phyloP scores from a whole-genome alignment of 1,140 invertebrate species.

The Coptotermes formosanus region DNA sequence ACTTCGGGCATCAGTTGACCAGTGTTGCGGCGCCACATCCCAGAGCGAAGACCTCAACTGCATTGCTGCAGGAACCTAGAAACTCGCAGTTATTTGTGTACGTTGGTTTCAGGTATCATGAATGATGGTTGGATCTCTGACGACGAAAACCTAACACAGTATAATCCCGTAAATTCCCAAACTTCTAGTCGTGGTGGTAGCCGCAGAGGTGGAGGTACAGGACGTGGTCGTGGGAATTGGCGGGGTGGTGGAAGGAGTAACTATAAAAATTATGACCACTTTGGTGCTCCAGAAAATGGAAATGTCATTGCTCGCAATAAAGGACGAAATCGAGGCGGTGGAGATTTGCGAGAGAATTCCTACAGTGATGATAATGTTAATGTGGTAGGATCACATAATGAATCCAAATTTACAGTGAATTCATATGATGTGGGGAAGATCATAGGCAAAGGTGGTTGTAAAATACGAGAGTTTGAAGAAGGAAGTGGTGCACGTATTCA shows the following conservation, averaged over 20 bases:
- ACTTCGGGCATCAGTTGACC: too few relatives aligned
- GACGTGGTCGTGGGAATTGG: neutral
- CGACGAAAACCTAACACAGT: neutral
- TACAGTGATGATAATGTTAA: neutral
- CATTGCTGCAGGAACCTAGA: too few relatives aligned
- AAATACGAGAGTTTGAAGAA: slow-evolving; percentile 72
- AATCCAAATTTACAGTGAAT: slow-evolving; percentile 38
- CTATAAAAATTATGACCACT: slow-evolving; percentile 16
- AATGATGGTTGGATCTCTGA: slow-evolving; percentile 33
- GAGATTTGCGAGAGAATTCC: slow-evolving; percentile 21
- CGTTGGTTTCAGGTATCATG: slow-evolving; percentile 1
- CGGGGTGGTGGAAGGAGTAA: slow-evolving; percentile 19
- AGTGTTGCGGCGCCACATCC: too few relatives aligned
- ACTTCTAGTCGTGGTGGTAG: slow-evolving; percentile 24
- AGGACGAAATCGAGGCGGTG: slow-evolving; percentile 8
- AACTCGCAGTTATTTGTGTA: too few relatives aligned
- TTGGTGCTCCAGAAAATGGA: slow-evolving; percentile 20
- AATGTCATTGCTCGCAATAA: slow-evolving; percentile 6
- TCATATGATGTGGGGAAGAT: slow-evolving; percentile 47
- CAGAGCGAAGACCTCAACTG: too few relatives aligned
- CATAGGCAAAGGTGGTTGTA: slow-evolving; percentile 67
- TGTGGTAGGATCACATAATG: neutral
- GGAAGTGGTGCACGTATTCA: slow-evolving; percentile 57
- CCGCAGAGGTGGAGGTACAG: slow-evolving; percentile 6
- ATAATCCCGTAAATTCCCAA: slow-evolving; percentile 16